Percentiles rank a stretch among this genome's conserved stretches.
Evolutionary conservation across 2,113 vertebrate species (phyloP).

Genomic region (Etheostoma cragini): DNA sequence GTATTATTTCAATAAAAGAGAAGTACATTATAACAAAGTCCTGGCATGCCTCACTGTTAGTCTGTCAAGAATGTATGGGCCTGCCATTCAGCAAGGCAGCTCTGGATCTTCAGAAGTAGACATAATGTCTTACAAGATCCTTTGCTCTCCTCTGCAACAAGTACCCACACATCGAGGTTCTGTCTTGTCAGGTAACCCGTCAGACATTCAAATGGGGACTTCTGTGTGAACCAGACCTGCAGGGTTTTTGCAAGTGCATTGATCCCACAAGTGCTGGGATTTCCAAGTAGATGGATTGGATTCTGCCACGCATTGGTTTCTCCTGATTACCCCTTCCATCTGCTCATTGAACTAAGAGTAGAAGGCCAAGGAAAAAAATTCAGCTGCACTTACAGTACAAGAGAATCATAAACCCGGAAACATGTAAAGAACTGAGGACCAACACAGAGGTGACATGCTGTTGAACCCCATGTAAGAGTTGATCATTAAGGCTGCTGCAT

Average conservation of each 20-base stretch:
- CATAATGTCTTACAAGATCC: constrained; percentile 46
- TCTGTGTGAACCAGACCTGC: constrained; percentile 41
- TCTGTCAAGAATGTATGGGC: constrained; percentile 8
- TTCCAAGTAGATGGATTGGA: constrained; percentile 51
- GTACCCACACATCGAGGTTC: constrained; percentile 21
- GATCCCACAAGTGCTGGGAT: constrained; percentile 57
- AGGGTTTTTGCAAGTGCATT: constrained; percentile 54
- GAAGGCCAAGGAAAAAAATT: constrained; percentile 19
- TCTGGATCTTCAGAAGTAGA: constrained; percentile 20
- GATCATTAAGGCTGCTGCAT: not conserved
- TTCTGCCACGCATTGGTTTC: constrained; percentile 56
- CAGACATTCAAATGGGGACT: constrained; percentile 58
- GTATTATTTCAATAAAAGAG: constrained; percentile 5
- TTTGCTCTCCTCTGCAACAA: constrained; percentile 18
- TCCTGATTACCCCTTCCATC: constrained; percentile 50
- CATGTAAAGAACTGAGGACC: constrained; percentile 6
- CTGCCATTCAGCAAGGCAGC: constrained; percentile 20
- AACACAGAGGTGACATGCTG: constrained; percentile 1
- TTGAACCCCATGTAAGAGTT: not conserved
- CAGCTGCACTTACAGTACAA: not conserved
- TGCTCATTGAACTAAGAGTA: constrained; percentile 46
- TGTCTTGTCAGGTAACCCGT: constrained; percentile 57
- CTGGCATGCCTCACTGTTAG: not conserved
- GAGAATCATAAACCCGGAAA: constrained; percentile 1
- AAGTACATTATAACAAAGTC: not conserved